Percentiles rank a stretch among this genome's conserved stretches.
phyloP scores from a whole-genome alignment of 1,140 invertebrate genomes.

The Cyphomyrmex costatus region DNA sequence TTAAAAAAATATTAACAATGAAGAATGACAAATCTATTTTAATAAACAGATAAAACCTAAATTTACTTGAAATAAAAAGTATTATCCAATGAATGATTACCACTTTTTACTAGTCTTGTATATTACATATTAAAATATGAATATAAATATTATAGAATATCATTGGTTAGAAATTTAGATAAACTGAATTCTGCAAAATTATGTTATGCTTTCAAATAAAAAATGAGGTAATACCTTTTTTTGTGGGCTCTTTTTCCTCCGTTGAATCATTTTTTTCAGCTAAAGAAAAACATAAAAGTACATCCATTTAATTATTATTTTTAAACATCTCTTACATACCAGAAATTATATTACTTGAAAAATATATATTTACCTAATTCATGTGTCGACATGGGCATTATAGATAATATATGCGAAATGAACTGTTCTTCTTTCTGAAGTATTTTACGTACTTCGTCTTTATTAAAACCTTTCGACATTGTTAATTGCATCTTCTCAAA shows the following conservation, averaged over 20 bases:
- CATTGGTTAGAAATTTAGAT: too few species aligned
- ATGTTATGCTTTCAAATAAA: slow-evolving; percentile 13
- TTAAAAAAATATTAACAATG: slow-evolving; percentile 6
- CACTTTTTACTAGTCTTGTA: not conserved
- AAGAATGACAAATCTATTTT: not conserved
- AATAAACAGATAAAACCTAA: not conserved
- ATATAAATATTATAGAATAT: not conserved
- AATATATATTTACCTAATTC: slow-evolving; percentile 76
- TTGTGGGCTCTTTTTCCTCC: not conserved
- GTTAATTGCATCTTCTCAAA: slow-evolving; percentile 81
- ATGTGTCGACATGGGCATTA: slow-evolving; percentile 80
- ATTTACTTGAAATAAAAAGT: not conserved
- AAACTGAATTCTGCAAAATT: not conserved
- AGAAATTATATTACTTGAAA: not conserved
- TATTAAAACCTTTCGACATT: slow-evolving; percentile 81
- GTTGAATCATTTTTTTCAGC: not conserved
- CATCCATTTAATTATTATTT: not conserved
- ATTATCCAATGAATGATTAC: not conserved
- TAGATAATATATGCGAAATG: slow-evolving; percentile 84
- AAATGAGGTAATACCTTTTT: slow-evolving; percentile 28
- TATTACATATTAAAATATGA: not conserved
- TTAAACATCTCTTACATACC: not conserved
- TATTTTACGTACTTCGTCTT: slow-evolving; percentile 78
- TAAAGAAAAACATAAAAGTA: slow-evolving; percentile 40
- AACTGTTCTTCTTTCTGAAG: slow-evolving; percentile 84